Conservation (phyloP, 2,888 invertebrate species). For the Caenorhabditis becei region DNA sequence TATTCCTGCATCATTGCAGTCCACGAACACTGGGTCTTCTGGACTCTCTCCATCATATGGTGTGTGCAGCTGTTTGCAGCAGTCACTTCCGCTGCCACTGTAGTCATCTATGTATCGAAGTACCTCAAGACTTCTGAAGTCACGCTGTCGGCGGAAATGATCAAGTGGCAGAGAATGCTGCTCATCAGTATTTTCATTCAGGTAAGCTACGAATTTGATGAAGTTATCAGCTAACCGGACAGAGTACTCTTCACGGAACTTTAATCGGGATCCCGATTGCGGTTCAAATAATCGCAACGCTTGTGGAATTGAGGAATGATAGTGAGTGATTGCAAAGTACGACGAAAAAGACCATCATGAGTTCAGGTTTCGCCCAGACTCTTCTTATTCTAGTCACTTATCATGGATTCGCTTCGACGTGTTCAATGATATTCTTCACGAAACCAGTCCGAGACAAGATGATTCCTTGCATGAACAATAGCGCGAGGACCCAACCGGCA, state of each 20-base stretch:
- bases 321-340: too few relatives aligned
- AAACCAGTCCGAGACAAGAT: conserved; percentile 18
- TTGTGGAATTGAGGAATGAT: conserved; percentile 1
- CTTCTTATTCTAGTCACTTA: conserved; percentile 19
- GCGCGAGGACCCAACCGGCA: too few relatives aligned
- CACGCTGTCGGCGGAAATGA: conserved; percentile 6
- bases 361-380: conserved; percentile 6
- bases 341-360: too few relatives aligned
- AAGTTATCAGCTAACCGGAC: too few relatives aligned
- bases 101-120: conserved; percentile 11
- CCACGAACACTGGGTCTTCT: conserved; percentile 3
- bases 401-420: conserved; percentile 25
- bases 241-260: conserved; percentile 21
- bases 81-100: not conserved
- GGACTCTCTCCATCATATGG: not conserved
- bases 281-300: not conserved
- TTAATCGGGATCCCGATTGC: conserved; percentile 7
- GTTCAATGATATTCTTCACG: conserved; percentile 26
- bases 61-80: not conserved
- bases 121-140: conserved; percentile 4
- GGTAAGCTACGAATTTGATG: conserved; percentile 2
- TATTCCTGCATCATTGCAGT: conserved; percentile 28
- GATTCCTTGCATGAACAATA: too few relatives aligned
- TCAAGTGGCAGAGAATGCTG: conserved; percentile 23
- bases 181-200: conserved; percentile 19